Percentiles rank a stretch among this genome's conserved stretches.
phyloP scores from a whole-genome alignment of 2,113 vertebrate species.

The Heterocephalus glaber region DNA sequence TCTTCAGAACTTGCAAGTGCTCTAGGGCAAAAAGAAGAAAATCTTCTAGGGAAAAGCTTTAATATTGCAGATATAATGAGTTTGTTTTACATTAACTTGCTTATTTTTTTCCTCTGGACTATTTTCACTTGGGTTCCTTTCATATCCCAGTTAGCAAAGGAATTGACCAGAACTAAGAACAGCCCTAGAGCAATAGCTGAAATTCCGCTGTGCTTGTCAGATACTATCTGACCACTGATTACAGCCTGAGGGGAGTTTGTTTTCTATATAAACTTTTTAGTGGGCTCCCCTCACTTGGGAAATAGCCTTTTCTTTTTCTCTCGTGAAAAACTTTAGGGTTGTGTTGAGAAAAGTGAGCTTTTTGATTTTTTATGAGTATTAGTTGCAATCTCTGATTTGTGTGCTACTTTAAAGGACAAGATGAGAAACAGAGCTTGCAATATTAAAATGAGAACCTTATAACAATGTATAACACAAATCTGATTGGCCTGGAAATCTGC shows the following conservation, averaged over 20 bases:
- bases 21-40: slow-evolving; percentile 54
- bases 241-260: slow-evolving; percentile 63
- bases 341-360: slow-evolving; percentile 1
- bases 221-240: slow-evolving; percentile 79
- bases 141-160: slow-evolving; percentile 75
- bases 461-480: slow-evolving; percentile 15
- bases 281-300: slow-evolving; percentile 50
- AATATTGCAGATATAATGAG: slow-evolving; percentile 72
- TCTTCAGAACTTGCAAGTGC: slow-evolving; percentile 26
- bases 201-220: slow-evolving; percentile 80
- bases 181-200: slow-evolving; percentile 64
- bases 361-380: background rate
- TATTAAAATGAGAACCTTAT: slow-evolving; percentile 24
- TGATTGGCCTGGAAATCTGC: background rate
- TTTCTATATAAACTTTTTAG: slow-evolving; percentile 73
- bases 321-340: background rate
- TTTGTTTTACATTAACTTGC: slow-evolving; percentile 71
- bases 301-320: slow-evolving; percentile 58
- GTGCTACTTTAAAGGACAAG: background rate
- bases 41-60: slow-evolving; percentile 21
- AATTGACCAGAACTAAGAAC: slow-evolving; percentile 79
- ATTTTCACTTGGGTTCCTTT: slow-evolving; percentile 76
- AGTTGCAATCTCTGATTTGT: slow-evolving; percentile 36
- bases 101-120: slow-evolving; percentile 21
- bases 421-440: background rate